Evolutionary conservation across 2,797 vertebrate species (phyloP).

Genomic region (Bovichtus diacanthus): DNA sequence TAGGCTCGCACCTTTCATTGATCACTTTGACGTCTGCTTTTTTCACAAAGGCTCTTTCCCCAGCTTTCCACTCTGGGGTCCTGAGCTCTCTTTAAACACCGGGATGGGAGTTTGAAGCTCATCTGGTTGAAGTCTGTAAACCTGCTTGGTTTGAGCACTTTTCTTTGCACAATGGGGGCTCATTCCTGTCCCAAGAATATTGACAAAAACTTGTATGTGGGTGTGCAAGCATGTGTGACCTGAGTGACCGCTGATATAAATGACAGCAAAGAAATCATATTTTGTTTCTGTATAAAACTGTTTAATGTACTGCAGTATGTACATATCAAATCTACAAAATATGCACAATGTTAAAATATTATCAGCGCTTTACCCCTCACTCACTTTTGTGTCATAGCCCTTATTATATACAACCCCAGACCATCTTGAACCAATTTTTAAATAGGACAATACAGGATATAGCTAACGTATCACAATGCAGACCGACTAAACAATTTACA

Average conservation of each 20-base stretch:
- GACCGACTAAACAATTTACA: slow-evolving; percentile 62
- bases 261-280: slow-evolving; percentile 1
- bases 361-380: slow-evolving; percentile 61
- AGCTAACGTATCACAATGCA: slow-evolving; percentile 69
- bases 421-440: slow-evolving; percentile 63
- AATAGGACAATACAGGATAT: slow-evolving; percentile 72
- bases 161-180: slow-evolving; percentile 7
- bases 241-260: neutral
- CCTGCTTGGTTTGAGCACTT: slow-evolving; percentile 18
- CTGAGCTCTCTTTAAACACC: slow-evolving; percentile 15
- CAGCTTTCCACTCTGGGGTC: slow-evolving; percentile 4
- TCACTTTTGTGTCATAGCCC: slow-evolving; percentile 75
- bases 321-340: slow-evolving; percentile 90
- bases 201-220: neutral
- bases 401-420: slow-evolving; percentile 76
- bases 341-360: slow-evolving; percentile 85
- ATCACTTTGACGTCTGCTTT: slow-evolving; percentile 64
- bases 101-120: slow-evolving; percentile 25
- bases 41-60: slow-evolving; percentile 21
- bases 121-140: slow-evolving; percentile 42
- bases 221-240: neutral
- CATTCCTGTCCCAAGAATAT: neutral
- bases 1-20: slow-evolving; percentile 55
- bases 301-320: slow-evolving; percentile 85
- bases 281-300: slow-evolving; percentile 77